Conservation (phyloP, 2,797 vertebrate species). For the Bovichtus diacanthus region DNA sequence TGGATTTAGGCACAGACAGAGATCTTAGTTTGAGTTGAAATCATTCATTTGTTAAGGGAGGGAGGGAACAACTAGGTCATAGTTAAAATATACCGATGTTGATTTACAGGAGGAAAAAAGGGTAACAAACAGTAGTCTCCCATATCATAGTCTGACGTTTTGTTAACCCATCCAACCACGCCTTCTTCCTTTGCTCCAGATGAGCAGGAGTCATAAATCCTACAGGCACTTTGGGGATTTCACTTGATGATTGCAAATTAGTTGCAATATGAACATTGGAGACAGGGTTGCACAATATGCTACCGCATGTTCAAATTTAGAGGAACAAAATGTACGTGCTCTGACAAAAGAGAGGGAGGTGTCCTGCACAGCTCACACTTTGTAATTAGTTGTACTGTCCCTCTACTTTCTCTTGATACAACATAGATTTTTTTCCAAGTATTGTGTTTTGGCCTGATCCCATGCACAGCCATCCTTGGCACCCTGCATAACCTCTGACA, state of each 20-base stretch:
- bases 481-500: slow-evolving; percentile 59
- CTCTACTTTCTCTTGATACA: slow-evolving; percentile 12
- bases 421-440: slow-evolving; percentile 34
- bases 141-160: neutral
- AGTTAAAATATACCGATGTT: neutral
- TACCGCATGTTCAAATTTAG: neutral
- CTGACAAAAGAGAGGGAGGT: no score
- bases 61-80: neutral
- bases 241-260: neutral
- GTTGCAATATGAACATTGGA: neutral
- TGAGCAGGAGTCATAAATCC: neutral
- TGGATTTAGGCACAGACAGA: neutral
- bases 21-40: neutral
- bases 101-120: neutral
- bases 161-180: neutral
- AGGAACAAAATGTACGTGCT: neutral
- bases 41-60: neutral
- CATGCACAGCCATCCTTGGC: slow-evolving; percentile 33
- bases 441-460: slow-evolving; percentile 25
- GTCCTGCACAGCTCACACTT: neutral
- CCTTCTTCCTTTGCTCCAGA: neutral
- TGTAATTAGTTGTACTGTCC: neutral
- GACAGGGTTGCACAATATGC: neutral
- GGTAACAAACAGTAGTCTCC: neutral
- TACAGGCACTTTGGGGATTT: neutral